These are phyloP conservation scores for Drosophila gaucha DNA, from an alignment of 2,888 invertebrate species.

Conservation along the genomic window DNA sequence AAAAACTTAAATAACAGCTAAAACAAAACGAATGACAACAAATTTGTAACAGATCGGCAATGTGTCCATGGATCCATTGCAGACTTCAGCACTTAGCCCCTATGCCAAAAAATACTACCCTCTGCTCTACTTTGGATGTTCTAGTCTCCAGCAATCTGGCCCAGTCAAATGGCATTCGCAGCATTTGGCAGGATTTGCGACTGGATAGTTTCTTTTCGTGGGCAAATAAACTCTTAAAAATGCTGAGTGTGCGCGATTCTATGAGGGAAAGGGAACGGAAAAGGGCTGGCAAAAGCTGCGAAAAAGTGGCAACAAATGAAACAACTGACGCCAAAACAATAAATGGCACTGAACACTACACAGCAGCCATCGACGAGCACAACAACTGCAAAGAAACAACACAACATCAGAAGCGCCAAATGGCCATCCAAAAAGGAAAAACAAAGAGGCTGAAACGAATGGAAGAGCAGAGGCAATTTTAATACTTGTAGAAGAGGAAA, in stretches of 20 bases:
- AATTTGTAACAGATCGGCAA: neutral
- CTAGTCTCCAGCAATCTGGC: neutral
- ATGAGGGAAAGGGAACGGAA: neutral
- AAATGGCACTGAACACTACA: constrained; percentile 63
- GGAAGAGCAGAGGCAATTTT: constrained; percentile 12
- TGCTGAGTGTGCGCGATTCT: constrained; percentile 65
- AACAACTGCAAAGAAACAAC: constrained; percentile 13
- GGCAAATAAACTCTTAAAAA: constrained; percentile 72
- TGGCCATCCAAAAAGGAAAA: constrained; percentile 31
- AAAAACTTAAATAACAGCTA: neutral
- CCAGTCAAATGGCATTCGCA: constrained; percentile 24
- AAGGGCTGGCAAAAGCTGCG: neutral
- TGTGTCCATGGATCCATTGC: neutral
- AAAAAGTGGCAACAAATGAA: constrained; percentile 56
- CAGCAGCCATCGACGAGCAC: constrained; percentile 32
- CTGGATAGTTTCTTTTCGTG: constrained; percentile 52
- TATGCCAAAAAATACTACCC: neutral
- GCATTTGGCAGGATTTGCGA: constrained; percentile 36
- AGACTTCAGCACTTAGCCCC: neutral
- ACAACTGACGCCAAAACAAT: constrained; percentile 76
- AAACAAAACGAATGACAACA: neutral
- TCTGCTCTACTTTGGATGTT: no score
- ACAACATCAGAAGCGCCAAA: constrained; percentile 51
- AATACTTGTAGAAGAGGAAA: constrained; percentile 16
- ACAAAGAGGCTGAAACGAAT: constrained; percentile 8